Evolutionary conservation across 1,140 invertebrate species (phyloP).

Genomic region (Archegozetes longisetosus): DNA sequence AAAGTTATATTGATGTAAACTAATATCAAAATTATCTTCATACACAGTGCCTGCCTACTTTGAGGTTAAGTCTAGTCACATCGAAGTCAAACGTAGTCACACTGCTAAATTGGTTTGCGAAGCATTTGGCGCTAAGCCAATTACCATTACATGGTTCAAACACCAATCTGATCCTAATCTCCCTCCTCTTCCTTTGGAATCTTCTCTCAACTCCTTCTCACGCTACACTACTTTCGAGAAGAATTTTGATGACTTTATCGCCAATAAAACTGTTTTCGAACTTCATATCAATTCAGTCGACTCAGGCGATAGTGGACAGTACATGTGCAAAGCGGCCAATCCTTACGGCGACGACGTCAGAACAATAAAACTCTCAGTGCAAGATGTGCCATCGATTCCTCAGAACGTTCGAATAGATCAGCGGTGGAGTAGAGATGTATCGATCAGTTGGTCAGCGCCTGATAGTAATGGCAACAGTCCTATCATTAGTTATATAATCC

Average conservation of each 20-base stretch:
- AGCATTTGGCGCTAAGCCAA: conserved; percentile 29
- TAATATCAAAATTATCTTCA: neutral
- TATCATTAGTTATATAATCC: conserved; percentile 32
- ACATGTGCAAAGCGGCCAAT: conserved; percentile 31
- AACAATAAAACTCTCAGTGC: conserved; percentile 29
- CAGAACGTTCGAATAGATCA: conserved; percentile 28
- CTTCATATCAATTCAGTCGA: conserved; percentile 28
- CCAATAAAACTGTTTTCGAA: conserved; percentile 20
- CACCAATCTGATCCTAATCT: conserved; percentile 17
- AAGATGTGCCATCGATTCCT: conserved; percentile 34
- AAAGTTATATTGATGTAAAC: neutral
- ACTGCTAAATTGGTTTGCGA: conserved; percentile 31
- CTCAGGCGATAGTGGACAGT: conserved; percentile 31
- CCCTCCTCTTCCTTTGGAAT: neutral
- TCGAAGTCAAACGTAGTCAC: conserved; percentile 24
- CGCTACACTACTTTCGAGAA: conserved; percentile 9
- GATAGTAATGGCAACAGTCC: conserved; percentile 34
- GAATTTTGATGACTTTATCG: conserved; percentile 6
- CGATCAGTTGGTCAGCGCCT: conserved; percentile 31
- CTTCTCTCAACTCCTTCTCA: neutral
- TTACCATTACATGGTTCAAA: conserved; percentile 30
- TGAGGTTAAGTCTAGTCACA: conserved; percentile 19
- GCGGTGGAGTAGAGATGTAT: conserved; percentile 26
- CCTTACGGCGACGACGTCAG: conserved; percentile 28
- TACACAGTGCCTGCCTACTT: conserved; percentile 24